phyloP scores from a whole-genome alignment of 2,888 invertebrate species.

The Tolmerus cingulatus region DNA sequence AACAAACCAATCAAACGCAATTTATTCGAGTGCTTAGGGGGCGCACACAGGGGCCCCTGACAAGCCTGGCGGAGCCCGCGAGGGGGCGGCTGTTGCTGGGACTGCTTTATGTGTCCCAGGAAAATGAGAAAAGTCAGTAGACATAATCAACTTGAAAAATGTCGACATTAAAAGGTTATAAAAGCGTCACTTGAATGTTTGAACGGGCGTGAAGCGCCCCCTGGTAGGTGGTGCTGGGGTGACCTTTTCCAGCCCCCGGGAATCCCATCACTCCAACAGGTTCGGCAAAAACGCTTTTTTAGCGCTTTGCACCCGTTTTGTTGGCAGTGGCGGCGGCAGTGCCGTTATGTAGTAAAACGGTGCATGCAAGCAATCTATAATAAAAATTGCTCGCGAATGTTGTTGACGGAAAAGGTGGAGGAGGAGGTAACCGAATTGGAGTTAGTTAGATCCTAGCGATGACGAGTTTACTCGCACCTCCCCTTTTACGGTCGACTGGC shows the following conservation, averaged over 20 bases:
- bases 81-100: background rate
- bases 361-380: slow-evolving; percentile 30
- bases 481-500: background rate
- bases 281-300: background rate
- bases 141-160: slow-evolving; percentile 39
- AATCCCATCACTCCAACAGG: background rate
- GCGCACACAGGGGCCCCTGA: background rate
- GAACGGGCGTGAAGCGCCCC: background rate
- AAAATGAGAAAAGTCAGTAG: slow-evolving; percentile 30
- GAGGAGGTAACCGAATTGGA: background rate
- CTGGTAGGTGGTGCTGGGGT: background rate
- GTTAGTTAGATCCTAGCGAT: background rate
- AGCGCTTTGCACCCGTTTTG: background rate
- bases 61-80: background rate
- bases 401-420: background rate
- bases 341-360: background rate
- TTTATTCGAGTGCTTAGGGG: slow-evolving; percentile 21
- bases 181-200: slow-evolving; percentile 36
- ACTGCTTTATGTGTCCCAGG: background rate
- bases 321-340: background rate
- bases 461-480: background rate
- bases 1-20: slow-evolving; percentile 33
- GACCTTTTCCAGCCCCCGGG: background rate
- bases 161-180: slow-evolving; percentile 37
- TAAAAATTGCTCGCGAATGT: slow-evolving; percentile 14